A percentile compares a stretch with the other conserved stretches of the same genome.
Evolutionary conservation across 2,797 vertebrate species (phyloP).

Genomic region (Poeciliopsis presidionis): DNA sequence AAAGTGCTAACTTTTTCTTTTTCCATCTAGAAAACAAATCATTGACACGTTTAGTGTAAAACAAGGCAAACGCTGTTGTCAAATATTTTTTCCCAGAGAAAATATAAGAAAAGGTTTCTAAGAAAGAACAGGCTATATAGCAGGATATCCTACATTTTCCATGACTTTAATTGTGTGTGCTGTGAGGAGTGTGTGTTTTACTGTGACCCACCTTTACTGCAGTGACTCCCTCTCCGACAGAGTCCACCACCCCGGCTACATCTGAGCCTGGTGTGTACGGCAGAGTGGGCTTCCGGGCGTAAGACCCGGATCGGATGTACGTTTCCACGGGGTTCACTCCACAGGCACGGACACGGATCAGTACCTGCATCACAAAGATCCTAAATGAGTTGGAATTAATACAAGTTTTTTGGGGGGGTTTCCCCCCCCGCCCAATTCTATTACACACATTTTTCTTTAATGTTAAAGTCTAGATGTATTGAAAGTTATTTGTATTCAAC

Average conservation of each 20-base stretch:
- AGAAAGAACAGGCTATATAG: background rate
- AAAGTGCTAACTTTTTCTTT: background rate
- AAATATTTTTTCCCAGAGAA: background rate
- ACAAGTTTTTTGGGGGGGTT: background rate
- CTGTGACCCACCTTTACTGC: constrained; percentile 89
- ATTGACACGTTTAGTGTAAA: background rate
- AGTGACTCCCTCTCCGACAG: constrained; percentile 81
- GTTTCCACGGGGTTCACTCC: constrained; percentile 95
- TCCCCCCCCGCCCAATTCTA: background rate
- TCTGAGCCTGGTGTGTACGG: constrained; percentile 91
- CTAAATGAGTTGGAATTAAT: background rate
- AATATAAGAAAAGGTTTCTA: background rate
- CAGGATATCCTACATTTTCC: background rate
- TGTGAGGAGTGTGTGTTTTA: background rate
- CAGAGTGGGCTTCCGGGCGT: constrained; percentile 77
- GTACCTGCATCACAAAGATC: constrained; percentile 78
- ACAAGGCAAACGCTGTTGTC: too few relatives aligned
- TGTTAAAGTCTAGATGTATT: background rate
- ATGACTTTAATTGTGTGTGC: background rate
- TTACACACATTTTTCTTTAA: background rate
- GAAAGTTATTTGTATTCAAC: background rate
- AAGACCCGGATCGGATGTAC: constrained; percentile 87
- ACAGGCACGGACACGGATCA: constrained; percentile 89
- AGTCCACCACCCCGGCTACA: constrained; percentile 86
- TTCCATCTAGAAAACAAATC: background rate